Conservation (phyloP, 2,797 vertebrate genomes). For the Hapalemur alaotrensis region DNA sequence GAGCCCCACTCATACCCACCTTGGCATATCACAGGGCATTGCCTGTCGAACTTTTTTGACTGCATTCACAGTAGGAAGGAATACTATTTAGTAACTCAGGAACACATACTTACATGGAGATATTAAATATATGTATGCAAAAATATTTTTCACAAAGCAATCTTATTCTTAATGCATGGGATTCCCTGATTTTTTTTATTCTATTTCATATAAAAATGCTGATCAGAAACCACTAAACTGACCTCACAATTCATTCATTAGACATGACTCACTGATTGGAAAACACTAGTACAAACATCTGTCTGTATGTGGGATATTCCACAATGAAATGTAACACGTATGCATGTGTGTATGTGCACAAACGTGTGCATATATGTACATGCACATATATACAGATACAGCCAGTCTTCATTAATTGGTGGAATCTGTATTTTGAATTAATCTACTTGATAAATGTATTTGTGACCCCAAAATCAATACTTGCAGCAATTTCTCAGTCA, state of each 20-base stretch:
- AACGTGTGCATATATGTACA: background rate
- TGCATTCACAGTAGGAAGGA: background rate
- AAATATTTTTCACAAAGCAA: background rate
- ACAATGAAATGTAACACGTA: background rate
- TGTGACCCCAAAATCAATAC: background rate
- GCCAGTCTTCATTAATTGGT: background rate
- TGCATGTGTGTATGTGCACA: fast-evolving
- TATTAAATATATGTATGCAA: background rate
- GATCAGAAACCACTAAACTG: background rate
- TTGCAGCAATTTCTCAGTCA: background rate
- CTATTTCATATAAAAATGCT: background rate
- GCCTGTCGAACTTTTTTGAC: background rate
- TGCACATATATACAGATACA: fast-evolving
- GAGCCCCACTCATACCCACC: background rate
- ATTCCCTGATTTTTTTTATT: background rate
- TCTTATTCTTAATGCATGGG: background rate
- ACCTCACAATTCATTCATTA: background rate
- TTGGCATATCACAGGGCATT: fast-evolving
- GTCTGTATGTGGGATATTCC: background rate
- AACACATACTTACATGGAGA: background rate
- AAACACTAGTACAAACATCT: background rate
- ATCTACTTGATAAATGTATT: background rate
- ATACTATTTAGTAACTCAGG: background rate
- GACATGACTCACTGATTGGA: background rate
- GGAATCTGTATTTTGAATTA: background rate